Evolutionary conservation across 64 coral and sea anemone species (phyloP), one percentile per base, ranked within the genome.

Genomic region (Astreopora myriophthalma): DNA sequence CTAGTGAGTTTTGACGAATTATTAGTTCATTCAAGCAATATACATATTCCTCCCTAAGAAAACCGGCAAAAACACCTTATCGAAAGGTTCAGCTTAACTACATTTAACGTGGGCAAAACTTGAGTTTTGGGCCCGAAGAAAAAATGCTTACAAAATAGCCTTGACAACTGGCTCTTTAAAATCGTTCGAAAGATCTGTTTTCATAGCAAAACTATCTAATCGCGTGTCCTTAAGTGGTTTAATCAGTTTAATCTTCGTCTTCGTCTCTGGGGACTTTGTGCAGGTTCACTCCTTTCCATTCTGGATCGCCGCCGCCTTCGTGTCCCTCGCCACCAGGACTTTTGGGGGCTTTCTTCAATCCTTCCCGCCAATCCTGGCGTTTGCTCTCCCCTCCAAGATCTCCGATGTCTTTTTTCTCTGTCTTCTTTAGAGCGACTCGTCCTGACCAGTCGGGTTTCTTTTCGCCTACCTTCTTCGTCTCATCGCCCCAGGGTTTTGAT

Each of bases 361-460:
- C 80, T 12, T 92, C 90, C 12, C 80, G 82, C 90, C 90, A 92
- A 33, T 92, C 90, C 25, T 86, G 90, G 20, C 90, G 40, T 29
- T 76, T 92, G 51, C 36, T 67, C 24, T 51, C 31, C 8, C 57
- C 80, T 16, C 57, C 80, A 13, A 85, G 48, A 7, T 86, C 90
- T 27, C 52, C 90, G 1, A 36, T 49, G 1, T 68, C 90, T 73
- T 75, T 73, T 28, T 92, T 92, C 80, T 92, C 90, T 34, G 90
- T 75, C 84, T 92, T 92, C 80, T 92, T 92, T 48, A 92, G 90
- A 14, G 90, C 82, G 9, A 83, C 79, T 25, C 90, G 42, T 67
- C 79, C 90, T 22, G 90, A 65, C 90, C 90, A 92, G 16, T 76
- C 90, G 3, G 90, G 90, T 63, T 84, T 74, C 70, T 86, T 86